phyloP scores from a whole-genome alignment of 2,888 invertebrate genomes.

The Pristionchus fissidentatus region DNA sequence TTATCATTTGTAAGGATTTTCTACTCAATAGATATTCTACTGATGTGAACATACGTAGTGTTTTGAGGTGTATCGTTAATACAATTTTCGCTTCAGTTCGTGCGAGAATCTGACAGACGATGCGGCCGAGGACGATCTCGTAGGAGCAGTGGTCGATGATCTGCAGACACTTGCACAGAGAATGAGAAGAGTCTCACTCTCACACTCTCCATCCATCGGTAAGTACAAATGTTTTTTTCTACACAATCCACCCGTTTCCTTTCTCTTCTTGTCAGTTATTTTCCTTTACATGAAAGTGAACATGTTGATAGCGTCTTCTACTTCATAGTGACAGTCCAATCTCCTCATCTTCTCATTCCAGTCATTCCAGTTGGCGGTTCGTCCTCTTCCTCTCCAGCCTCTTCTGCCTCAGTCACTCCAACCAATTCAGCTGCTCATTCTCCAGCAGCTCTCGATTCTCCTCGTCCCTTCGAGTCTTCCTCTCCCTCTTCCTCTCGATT shows the following conservation, averaged over 20 bases:
- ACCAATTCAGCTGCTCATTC: constrained; percentile 47
- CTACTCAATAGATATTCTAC: neutral
- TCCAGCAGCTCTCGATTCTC: constrained; percentile 31
- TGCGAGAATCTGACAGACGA: constrained; percentile 52
- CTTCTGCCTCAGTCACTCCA: constrained; percentile 39
- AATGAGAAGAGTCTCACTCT: constrained; percentile 66
- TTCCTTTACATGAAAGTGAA: neutral
- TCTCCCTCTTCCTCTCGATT: constrained; percentile 56
- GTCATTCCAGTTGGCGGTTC: constrained; percentile 2
- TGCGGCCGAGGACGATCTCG: constrained; percentile 60
- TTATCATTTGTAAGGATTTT: neutral
- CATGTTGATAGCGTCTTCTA: no score
- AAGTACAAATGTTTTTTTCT: no score
- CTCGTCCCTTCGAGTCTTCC: constrained; percentile 31
- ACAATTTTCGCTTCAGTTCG: constrained; percentile 19
- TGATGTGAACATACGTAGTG: neutral
- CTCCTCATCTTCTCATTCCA: neutral
- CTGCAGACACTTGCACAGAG: constrained; percentile 69
- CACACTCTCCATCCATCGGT: constrained; percentile 57
- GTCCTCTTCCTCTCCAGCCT: constrained; percentile 18
- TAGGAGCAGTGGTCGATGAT: constrained; percentile 70
- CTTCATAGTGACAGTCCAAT: no score
- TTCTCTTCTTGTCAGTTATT: neutral
- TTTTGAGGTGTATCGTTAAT: neutral
- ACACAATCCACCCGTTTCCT: neutral